Base-by-base conservation (phyloP, 2,797 vertebrate genomes). In the Graptemys geographica region DNA sequence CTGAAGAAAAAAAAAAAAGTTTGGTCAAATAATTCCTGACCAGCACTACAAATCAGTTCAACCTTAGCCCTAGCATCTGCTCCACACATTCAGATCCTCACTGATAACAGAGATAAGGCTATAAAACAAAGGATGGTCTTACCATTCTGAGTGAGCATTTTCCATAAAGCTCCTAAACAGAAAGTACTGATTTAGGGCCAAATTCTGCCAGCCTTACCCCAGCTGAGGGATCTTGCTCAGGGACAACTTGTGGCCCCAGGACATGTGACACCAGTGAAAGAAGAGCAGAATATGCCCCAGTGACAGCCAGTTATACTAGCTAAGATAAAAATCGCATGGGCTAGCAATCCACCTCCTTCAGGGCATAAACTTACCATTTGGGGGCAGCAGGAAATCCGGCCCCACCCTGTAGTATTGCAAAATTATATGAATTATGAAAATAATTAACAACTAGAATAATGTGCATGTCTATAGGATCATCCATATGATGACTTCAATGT, bases 251-350 rank as follows among this genome's bases (percentile, higher is more conserved):
- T 56, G 79, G 27, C 53, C 76, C 8, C 6, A 33, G 31, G 59
- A 62, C 13, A 33, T 31, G 13, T 62, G 31, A 62, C 62, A 16
- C 65, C 11, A 31, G 69, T 12, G 55, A 55, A 13, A 57, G 10
- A 41, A 81, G 47, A 41, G 55, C 23, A 59, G 21, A 86, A 55
- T 7, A 56, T 78, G 49, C 57, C 89, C 37, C 12, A 4, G 74
- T n/a, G 15, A 21, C 89, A 84, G n/a, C 3, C 33, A 52, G 41
- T 15, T 81, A 33, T 7, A 37, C 49, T 55, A 82, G 51, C 51
- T 8, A 1, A 28, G n/a, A 18, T 19, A 49, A 0, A 1, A 65
- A 8, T 47, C 44, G 37, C 16, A 41, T 65, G 16, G 41, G 25
- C 74, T 69, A 19, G 51, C 33, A 33, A 44, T 3, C 4, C 57